Base-by-base conservation (phyloP, 2,888 invertebrate genomes). In the Dexiosoma caninum region DNA sequence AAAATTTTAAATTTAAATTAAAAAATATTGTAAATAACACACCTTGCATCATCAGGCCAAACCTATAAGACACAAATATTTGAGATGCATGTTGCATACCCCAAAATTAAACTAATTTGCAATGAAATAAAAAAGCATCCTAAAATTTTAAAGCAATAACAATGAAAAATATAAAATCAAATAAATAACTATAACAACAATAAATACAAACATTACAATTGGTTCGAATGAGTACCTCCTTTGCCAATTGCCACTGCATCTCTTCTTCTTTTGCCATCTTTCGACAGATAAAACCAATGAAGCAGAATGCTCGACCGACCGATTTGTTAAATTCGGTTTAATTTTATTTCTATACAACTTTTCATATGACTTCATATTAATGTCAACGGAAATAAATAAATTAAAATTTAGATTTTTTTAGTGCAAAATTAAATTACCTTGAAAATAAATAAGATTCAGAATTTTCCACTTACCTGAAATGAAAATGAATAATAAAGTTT, bases 11-110 rank as follows among this genome's bases (percentile, higher is more conserved):
- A 46, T 3, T n/a, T 32, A n/a, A 62, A 64, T 14, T 4, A 35
- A 46, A 83, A 77, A 82, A 84, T 82, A 84, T 83, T 84, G 80
- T 77, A 81, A 81, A 84, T 82, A 71, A 55, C 64, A 79, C 77
- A 77, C 78, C 76, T 64, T 71, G 72, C 84, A 64, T 81, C 81
- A 82, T 59, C 42, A 78, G 59, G 78, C 78, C 72, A 72, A 72
- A 72, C 78, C 78, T 60, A 66, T 59, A 78, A 66, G 71, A 44
- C 72, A 72, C 51, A 64, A 71, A 78, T 72, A 72, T 60, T 66
- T 78, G 46, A 51, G 72, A 78, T 72, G 72, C 71, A 72, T 77
- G 62, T 64, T 70, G 77, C 70, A 70, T 77, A 77, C 77, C 70
- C 70, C 77, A 70, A 70, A 77, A 77, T 77, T 64, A 77, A 77